Conservation (phyloP, 2,113 vertebrate genomes). For the Thunnus thynnus region DNA sequence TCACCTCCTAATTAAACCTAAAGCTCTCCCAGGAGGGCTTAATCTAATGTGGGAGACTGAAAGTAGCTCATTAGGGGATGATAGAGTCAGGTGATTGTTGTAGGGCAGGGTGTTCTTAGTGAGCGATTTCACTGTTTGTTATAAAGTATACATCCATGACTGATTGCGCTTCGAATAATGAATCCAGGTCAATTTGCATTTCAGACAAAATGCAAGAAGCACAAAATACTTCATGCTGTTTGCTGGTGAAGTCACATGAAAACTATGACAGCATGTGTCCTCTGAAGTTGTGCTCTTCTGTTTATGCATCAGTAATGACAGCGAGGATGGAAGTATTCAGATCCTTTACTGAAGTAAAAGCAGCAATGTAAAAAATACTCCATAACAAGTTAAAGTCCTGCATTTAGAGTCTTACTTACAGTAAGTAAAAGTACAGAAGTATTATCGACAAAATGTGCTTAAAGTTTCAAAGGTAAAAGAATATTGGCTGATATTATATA, state of each 20-base stretch:
- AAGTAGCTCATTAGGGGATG: constrained; percentile 71
- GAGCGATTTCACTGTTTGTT: constrained; percentile 50
- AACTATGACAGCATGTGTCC: neutral
- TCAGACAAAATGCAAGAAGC: constrained; percentile 1
- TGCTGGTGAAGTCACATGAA: neutral
- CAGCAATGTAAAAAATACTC: too few species aligned
- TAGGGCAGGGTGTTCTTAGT: constrained; percentile 39
- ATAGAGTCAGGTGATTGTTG: constrained; percentile 59
- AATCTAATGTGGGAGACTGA: constrained; percentile 68
- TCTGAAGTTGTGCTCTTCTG: neutral
- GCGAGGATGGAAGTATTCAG: too few species aligned
- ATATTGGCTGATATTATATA: too few species aligned
- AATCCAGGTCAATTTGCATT: constrained; percentile 59
- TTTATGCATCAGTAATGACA: neutral
- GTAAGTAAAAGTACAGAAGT: too few species aligned
- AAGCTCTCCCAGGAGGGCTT: constrained; percentile 63
- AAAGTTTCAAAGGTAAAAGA: too few species aligned
- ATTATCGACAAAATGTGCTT: too few species aligned
- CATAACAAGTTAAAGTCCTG: too few species aligned
- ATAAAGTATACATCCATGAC: constrained; percentile 36
- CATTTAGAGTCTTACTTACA: too few species aligned
- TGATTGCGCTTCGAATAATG: constrained; percentile 47
- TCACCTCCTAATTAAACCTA: constrained; percentile 76
- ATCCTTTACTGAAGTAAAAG: too few species aligned
- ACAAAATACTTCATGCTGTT: neutral